Base-by-base conservation (phyloP, 2,113 vertebrate genomes). In the Pomatorhinus ruficollis region DNA sequence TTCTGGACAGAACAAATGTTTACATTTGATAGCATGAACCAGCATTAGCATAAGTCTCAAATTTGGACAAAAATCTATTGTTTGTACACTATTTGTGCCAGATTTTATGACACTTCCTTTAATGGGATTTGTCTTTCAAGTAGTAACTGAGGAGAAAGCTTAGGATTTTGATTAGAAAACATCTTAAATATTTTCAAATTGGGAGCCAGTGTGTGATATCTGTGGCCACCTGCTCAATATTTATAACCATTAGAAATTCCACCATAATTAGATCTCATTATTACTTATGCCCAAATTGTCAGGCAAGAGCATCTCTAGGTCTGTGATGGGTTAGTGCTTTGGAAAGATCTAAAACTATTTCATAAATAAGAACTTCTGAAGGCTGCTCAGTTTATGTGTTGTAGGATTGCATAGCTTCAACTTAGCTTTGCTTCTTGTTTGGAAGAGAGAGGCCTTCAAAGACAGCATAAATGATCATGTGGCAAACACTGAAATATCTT, bases 181-280 rank as follows among this genome's bases (percentile, higher is more conserved):
- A 50, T 66, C 30, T 74, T 69, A 91, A 93, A 91, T 84, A 74
- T 95, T 91, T 95, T 89, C 64, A 74, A 17, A 81, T 31, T 63
- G 35, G 31, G 40, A 84, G 37, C 74, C 50, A n/a, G 13, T 70
- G 27, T 78, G 30, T 77, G 69, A 78, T 70, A 61, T 82, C 39
- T 2, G 2, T 56, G 19, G 31, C 65, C 72, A 94, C 81, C 90
- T 94, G 84, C 52, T 84, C 49, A 79, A 35, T 63, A 76, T 66
- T 87, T 84, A 28, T 25, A 68, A 49, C 45, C 89, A 85, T 52
- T 75, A 82, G 49, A 89, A 84, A 54, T 85, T 68, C 59, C 79
- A 53, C 23, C 31, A 11, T 79, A 90, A 91, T 90, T 89, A 85
- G 19, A 31, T 56, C 9, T 75, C 30, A 31, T 87, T 83, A 72